Evolutionary conservation across 2,113 vertebrate species (phyloP), one percentile per base, ranked within the genome.

Genomic region (Mustela nigripes): DNA sequence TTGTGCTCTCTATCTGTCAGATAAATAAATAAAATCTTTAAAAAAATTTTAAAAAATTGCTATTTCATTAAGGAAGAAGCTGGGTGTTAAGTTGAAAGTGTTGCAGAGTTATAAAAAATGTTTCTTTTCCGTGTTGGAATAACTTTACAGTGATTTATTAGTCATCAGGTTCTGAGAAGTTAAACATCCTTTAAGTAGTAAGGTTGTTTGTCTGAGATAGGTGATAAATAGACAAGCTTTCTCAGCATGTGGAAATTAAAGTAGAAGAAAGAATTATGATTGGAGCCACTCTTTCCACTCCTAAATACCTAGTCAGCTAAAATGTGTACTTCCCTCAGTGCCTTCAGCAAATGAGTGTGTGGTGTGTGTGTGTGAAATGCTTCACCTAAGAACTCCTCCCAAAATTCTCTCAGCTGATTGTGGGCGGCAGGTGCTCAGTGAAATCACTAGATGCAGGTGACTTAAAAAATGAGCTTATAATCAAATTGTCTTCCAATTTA

Each of bases 201-300:
- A 96, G 71, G 0, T 0, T 45, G 11, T 93, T 97, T 86, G 39
- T 95, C 81, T 97, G 74, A 24, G 45, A 62, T 45, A 84, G 73
- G 42, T 92, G 58, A 88, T 19, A 28, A 85, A 93, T 91, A 89
- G 74, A 94, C 19, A 96, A 33, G n/a, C 76, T 92, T 97, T 33
- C 8, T 21, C 53, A 67, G 94, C 36, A 78, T 10, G 31, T 18
- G 45, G 94, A 87, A 84, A 98, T 97, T 97, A 85, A 97, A 97
- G 89, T 62, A 79, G 39, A 45, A 88, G 76, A 95, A 94, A 65
- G 86, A 92, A 28, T 86, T 96, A 93, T 85, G 92, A 91, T 76
- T 80, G 73, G 18, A 80, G 67, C 67, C 60, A 69, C 73, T 92
- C 76, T 74, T 53, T 48, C 81, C 19, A 91, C 73, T 93, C 85